Percentiles rank a stretch among this genome's conserved stretches.
phyloP scores from a whole-genome alignment of 1,140 invertebrate species.

The Camponotus floridanus region DNA sequence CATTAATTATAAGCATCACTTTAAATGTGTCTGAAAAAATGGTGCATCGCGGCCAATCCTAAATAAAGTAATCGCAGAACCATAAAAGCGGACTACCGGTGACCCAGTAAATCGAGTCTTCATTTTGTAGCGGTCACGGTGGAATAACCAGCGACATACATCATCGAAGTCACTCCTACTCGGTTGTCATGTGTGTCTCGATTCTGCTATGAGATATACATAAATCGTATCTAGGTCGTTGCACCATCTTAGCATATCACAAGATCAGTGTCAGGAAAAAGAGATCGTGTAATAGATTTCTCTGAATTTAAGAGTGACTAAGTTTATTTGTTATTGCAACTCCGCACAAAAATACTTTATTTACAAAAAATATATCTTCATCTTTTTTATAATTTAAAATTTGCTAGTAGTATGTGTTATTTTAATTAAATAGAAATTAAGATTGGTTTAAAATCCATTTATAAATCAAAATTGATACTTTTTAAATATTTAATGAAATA shows the following conservation, averaged over 20 bases:
- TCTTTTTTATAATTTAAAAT: not conserved
- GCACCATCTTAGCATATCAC: slow-evolving; percentile 35
- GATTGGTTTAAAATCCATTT: not conserved
- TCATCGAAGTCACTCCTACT: slow-evolving; percentile 42
- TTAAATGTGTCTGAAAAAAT: slow-evolving; percentile 37
- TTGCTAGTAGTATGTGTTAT: not conserved
- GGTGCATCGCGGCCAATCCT: slow-evolving; percentile 44
- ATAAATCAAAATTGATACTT: not conserved
- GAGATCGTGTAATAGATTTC: not conserved
- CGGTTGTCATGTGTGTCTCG: slow-evolving; percentile 16
- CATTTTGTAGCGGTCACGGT: slow-evolving; percentile 58
- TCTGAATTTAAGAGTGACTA: not conserved
- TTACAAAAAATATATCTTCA: not conserved
- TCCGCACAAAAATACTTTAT: not conserved
- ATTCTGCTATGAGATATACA: slow-evolving; percentile 21
- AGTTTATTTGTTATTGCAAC: not conserved
- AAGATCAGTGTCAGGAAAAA: slow-evolving; percentile 47
- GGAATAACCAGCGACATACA: slow-evolving; percentile 25
- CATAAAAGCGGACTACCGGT: slow-evolving; percentile 63
- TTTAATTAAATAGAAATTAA: not conserved
- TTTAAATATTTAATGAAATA: not conserved
- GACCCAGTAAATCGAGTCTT: slow-evolving; percentile 68
- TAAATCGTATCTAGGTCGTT: slow-evolving; percentile 51
- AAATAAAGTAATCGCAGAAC: slow-evolving; percentile 59
- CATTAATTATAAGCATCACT: not conserved